phyloP scores from a whole-genome alignment of 2,797 vertebrate species.

The Naso thynnoides region DNA sequence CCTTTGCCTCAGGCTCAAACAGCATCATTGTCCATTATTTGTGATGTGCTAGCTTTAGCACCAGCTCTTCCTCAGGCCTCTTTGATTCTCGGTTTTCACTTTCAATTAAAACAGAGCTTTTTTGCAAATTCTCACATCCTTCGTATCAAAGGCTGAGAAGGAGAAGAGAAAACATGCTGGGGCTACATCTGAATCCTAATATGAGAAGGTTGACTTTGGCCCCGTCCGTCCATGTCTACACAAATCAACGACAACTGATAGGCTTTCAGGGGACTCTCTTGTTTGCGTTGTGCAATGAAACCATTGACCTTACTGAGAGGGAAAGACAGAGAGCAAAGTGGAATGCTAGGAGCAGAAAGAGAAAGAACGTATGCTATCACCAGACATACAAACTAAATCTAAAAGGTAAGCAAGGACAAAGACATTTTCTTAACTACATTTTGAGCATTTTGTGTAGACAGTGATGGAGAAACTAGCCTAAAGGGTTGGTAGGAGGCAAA shows the following conservation, averaged over 20 bases:
- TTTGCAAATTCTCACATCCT: constrained; percentile 50
- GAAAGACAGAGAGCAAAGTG: constrained; percentile 25
- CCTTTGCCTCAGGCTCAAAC: constrained; percentile 14
- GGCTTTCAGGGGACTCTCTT: constrained; percentile 47
- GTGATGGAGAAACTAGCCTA: constrained; percentile 44
- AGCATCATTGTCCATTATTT: constrained; percentile 30
- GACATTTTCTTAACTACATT: not conserved
- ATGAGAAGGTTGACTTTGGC: constrained; percentile 68
- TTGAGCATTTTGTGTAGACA: not conserved
- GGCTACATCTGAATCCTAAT: constrained; percentile 63
- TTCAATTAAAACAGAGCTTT: constrained; percentile 55
- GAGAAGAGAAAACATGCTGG: constrained; percentile 49
- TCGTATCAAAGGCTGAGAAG: constrained; percentile 43
- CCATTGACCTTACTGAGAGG: constrained; percentile 59
- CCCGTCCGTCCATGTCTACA: constrained; percentile 36
- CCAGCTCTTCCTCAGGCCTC: constrained; percentile 29
- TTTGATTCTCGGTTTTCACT: constrained; percentile 60
- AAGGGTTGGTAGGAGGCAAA: constrained; percentile 37
- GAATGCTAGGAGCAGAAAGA: constrained; percentile 29
- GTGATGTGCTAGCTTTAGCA: constrained; percentile 18
- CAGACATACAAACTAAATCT: constrained; percentile 19
- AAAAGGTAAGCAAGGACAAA: not conserved
- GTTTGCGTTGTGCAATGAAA: constrained; percentile 64
- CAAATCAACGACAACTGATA: constrained; percentile 57
- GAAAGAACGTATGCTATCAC: constrained; percentile 12